These are phyloP conservation scores for Magallana nippona DNA, from an alignment of 2,888 invertebrate genomes.

Conservation along the genomic window DNA sequence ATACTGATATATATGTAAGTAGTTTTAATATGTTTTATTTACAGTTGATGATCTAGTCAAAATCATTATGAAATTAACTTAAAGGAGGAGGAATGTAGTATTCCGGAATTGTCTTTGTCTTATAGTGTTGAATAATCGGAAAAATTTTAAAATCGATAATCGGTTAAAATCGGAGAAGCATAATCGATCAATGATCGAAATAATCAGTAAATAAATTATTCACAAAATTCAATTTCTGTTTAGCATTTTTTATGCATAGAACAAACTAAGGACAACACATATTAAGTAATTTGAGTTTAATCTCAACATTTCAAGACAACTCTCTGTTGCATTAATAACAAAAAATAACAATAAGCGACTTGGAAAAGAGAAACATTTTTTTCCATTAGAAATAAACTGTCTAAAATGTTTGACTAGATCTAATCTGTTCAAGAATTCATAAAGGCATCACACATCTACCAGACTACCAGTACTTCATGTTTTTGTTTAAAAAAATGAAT, in stretches of 20 bases:
- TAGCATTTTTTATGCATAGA: background rate
- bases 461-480: too few relatives aligned
- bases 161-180: background rate
- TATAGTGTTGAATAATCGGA: slow-evolving; percentile 1
- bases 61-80: too few relatives aligned
- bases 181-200: slow-evolving; percentile 1
- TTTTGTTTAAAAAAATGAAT: too few relatives aligned
- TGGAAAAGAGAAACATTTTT: background rate
- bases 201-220: background rate
- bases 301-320: background rate
- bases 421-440: too few relatives aligned
- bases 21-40: too few relatives aligned
- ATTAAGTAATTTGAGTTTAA: background rate
- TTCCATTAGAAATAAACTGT: background rate
- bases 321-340: background rate
- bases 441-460: too few relatives aligned
- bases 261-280: background rate
- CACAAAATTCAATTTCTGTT: background rate
- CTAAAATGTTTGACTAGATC: too few relatives aligned
- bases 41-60: too few relatives aligned
- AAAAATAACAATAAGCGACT: background rate
- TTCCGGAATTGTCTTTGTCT: too few relatives aligned
- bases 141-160: slow-evolving; percentile 15
- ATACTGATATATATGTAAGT: too few relatives aligned
- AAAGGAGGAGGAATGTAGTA: too few relatives aligned